These are phyloP conservation scores for Zaprionus davidi DNA, from an alignment of 1,140 invertebrate species.

Conservation along the genomic window DNA sequence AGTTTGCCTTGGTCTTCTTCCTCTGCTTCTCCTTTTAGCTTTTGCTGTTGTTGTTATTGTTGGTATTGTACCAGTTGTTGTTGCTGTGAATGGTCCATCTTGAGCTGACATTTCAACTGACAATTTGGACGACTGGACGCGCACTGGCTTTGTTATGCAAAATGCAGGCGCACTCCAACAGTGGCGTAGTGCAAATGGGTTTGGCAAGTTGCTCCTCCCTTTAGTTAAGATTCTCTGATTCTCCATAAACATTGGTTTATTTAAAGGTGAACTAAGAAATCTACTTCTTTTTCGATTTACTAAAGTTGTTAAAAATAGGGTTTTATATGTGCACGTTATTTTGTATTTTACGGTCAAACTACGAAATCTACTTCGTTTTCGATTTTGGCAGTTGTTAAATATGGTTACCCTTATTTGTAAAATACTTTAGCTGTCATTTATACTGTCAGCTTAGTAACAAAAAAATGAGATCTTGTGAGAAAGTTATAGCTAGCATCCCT, in stretches of 20 bases:
- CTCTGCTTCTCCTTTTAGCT: background rate
- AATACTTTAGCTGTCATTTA: background rate
- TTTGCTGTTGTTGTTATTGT: conserved; percentile 2
- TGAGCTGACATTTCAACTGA: conserved; percentile 80
- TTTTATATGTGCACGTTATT: too few species aligned
- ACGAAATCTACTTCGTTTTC: background rate
- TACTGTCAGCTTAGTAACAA: too few species aligned
- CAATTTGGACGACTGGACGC: conserved; percentile 73
- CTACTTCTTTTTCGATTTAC: background rate
- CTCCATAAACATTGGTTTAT: too few species aligned
- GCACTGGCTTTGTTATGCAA: conserved; percentile 72
- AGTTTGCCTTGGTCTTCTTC: conserved; percentile 1
- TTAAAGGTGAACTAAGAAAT: background rate
- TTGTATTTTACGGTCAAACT: background rate
- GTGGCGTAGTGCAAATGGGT: background rate
- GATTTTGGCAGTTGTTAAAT: background rate
- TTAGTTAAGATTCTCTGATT: too few species aligned
- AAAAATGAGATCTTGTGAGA: too few species aligned
- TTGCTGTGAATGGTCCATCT: conserved; percentile 36
- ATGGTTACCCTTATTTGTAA: background rate
- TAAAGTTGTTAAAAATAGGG: background rate
- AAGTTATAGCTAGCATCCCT: background rate
- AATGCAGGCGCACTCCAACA: conserved; percentile 37
- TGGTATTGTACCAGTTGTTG: conserved; percentile 7
- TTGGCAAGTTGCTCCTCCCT: too few species aligned